These are phyloP conservation scores for Dinomys branickii DNA, from an alignment of 2,113 vertebrate genomes.

Conservation along the genomic window DNA sequence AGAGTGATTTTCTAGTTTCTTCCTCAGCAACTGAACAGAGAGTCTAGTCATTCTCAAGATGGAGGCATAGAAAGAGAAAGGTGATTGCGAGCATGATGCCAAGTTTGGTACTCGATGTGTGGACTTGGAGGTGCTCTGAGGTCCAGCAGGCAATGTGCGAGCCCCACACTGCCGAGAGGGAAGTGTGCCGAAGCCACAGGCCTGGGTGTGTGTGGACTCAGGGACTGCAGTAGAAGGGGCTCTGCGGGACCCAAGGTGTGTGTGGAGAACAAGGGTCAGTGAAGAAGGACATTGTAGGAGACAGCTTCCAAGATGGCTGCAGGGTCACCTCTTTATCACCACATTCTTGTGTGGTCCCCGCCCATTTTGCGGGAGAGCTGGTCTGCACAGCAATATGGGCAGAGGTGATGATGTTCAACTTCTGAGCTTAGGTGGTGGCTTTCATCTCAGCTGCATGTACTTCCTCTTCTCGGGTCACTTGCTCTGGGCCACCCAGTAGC, in stretches of 20 bases:
- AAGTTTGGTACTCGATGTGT: no score
- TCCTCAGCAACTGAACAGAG: not conserved
- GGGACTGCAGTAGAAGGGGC: not conserved
- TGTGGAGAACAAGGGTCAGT: not conserved
- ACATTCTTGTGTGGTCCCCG: not conserved
- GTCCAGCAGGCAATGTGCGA: accelerated
- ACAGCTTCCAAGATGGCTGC: not conserved
- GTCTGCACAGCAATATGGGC: not conserved
- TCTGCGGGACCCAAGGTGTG: not conserved
- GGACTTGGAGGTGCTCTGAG: not conserved
- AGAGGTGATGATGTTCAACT: not conserved
- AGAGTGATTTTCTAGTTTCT: not conserved
- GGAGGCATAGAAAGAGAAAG: not conserved
- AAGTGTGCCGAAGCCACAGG: no score
- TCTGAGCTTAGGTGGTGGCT: not conserved
- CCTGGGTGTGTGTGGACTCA: not conserved
- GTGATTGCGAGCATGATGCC: accelerated
- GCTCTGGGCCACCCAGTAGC: not conserved
- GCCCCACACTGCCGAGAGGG: not conserved
- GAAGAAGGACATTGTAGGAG: not conserved
- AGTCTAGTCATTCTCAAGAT: not conserved
- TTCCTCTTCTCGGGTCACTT: not conserved
- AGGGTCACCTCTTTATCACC: no score
- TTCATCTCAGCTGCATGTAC: not conserved
- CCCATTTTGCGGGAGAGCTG: accelerated